Evolutionary conservation across 2,113 vertebrate genomes (phyloP).

Genomic region (Planiliza haematocheilus): DNA sequence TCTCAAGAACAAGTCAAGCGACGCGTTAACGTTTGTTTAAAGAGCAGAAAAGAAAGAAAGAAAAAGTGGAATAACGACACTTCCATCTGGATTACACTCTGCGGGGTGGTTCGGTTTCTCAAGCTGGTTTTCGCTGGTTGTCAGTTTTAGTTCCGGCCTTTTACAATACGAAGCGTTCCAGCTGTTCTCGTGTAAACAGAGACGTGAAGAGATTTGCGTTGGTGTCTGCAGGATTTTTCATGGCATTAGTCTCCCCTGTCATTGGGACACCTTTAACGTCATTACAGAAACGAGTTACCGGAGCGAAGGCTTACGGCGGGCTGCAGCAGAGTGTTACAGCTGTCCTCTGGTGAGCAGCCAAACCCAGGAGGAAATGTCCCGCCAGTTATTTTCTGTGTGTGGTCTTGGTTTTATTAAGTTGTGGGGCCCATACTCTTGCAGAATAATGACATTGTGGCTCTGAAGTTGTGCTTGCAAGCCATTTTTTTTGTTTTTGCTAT

Average conservation of each 20-base stretch:
- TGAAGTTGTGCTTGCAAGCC: no score
- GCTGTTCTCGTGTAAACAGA: not conserved
- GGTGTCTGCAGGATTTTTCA: not conserved
- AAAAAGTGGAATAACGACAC: slow-evolving; percentile 39
- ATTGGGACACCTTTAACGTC: slow-evolving; percentile 24
- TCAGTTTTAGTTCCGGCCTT: not conserved
- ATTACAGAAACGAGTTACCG: slow-evolving; percentile 21
- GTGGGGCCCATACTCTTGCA: no score
- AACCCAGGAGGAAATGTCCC: slow-evolving; percentile 13
- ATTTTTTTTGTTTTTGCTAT: no score
- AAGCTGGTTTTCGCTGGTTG: slow-evolving; percentile 1
- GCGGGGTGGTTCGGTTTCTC: not conserved
- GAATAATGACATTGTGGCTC: no score
- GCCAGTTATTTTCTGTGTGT: not conserved
- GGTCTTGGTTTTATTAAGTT: no score
- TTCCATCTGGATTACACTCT: slow-evolving; percentile 41
- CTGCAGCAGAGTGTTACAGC: not conserved
- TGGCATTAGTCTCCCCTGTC: slow-evolving; percentile 3
- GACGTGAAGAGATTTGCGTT: not conserved
- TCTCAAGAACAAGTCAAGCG: slow-evolving; percentile 26
- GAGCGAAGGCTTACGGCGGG: slow-evolving; percentile 9
- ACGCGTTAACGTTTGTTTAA: slow-evolving; percentile 40
- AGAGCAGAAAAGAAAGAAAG: slow-evolving; percentile 3
- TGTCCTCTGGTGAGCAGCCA: slow-evolving; percentile 29
- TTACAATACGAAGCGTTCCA: not conserved